phyloP scores from a whole-genome alignment of 2,113 vertebrate genomes.

The Heteronetta atricapilla region DNA sequence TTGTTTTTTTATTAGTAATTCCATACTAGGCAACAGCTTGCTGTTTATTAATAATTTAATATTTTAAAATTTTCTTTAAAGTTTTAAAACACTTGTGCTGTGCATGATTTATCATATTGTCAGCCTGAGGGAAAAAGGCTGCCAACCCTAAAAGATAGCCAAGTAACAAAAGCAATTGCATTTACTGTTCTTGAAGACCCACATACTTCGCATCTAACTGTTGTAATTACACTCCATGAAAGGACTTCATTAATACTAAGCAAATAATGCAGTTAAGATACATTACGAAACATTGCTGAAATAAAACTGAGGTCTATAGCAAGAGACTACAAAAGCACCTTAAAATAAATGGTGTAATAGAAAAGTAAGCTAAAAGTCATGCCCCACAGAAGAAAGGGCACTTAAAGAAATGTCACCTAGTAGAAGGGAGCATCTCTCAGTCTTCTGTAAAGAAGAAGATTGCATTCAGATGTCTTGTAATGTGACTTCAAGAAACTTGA shows the following conservation, averaged over 20 bases:
- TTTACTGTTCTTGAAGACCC: not conserved
- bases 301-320: not conserved
- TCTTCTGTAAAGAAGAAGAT: not conserved
- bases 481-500: not conserved
- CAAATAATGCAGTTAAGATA: not conserved
- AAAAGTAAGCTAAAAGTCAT: not conserved
- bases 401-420: not conserved
- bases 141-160: not conserved
- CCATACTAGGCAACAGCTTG: rapidly evolving
- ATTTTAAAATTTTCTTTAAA: not conserved
- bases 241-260: not conserved
- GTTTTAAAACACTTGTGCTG: not conserved
- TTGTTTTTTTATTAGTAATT: not conserved
- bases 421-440: not conserved
- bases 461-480: rapidly evolving
- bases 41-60: not conserved
- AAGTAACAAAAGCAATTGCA: not conserved
- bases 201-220: not conserved
- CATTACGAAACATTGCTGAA: not conserved
- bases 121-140: not conserved
- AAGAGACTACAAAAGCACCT: not conserved
- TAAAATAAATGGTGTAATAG: not conserved
- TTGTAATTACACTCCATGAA: not conserved
- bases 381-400: not conserved
- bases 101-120: not conserved